Evolutionary conservation across 2,888 invertebrate genomes (phyloP).

Genomic region (Diaprepes abbreviatus): DNA sequence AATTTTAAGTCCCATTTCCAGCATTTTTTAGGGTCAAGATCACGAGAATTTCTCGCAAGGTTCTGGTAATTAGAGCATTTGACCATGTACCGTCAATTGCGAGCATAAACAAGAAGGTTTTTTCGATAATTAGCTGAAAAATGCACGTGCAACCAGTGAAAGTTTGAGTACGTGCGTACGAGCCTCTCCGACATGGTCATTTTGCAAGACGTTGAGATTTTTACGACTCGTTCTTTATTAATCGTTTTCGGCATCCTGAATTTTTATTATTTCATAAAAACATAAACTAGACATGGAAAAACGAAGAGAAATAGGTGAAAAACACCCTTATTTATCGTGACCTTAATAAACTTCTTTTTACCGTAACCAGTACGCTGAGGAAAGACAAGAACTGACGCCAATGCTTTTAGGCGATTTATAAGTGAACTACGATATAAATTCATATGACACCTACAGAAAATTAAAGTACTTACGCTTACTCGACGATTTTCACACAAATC

Average conservation of each 20-base stretch:
- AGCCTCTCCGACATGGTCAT: slow-evolving; percentile 44
- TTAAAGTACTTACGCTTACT: slow-evolving; percentile 41
- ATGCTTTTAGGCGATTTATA: slow-evolving; percentile 42
- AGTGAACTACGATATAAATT: slow-evolving; percentile 48
- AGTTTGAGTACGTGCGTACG: slow-evolving; percentile 48
- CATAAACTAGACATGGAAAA: neutral
- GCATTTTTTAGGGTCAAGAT: slow-evolving; percentile 43
- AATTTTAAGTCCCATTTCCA: slow-evolving; percentile 11
- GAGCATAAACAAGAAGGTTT: slow-evolving; percentile 30
- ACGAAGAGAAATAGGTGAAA: neutral
- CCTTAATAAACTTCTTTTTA: slow-evolving; percentile 42
- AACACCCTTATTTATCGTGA: slow-evolving; percentile 23
- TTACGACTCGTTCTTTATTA: slow-evolving; percentile 1
- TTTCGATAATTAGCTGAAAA: slow-evolving; percentile 34
- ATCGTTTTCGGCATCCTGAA: neutral
- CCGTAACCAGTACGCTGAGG: slow-evolving; percentile 37
- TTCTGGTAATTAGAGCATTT: slow-evolving; percentile 33
- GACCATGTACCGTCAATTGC: slow-evolving; percentile 26
- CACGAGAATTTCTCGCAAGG: slow-evolving; percentile 37
- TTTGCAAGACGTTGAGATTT: slow-evolving; percentile 23
- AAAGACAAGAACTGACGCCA: slow-evolving; percentile 47
- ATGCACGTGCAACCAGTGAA: slow-evolving; percentile 47
- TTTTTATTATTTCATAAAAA: neutral
- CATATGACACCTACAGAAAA: slow-evolving; percentile 42
- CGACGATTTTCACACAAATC: slow-evolving; percentile 41